phyloP scores from a whole-genome alignment of 2,797 vertebrate species.

The Phaenicophaeus curvirostris region DNA sequence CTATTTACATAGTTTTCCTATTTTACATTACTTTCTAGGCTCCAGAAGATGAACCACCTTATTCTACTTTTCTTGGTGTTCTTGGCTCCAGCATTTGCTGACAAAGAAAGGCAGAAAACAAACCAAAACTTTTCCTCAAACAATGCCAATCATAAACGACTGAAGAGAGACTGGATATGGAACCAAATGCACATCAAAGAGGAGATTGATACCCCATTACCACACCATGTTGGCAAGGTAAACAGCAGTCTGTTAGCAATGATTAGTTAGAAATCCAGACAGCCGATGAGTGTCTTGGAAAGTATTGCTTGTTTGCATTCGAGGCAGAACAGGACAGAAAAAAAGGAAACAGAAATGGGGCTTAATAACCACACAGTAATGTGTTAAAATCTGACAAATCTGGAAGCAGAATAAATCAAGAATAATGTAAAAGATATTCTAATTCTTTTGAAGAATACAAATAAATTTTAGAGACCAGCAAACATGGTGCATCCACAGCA shows the following conservation, averaged over 20 bases:
- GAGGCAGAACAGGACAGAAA: background rate
- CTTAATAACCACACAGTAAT: background rate
- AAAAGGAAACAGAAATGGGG: background rate
- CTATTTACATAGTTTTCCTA: background rate
- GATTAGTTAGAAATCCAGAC: background rate
- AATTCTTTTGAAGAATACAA: background rate
- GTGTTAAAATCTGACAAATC: background rate
- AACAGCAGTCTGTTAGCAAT: background rate
- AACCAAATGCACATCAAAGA: constrained; percentile 81
- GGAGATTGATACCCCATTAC: constrained; percentile 72
- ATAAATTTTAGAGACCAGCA: background rate
- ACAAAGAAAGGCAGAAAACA: background rate
- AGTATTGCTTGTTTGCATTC: background rate
- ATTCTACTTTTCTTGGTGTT: constrained; percentile 13
- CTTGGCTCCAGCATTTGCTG: background rate
- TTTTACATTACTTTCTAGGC: background rate
- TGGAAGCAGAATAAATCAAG: background rate
- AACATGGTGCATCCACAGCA: background rate
- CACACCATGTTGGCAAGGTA: constrained; percentile 81
- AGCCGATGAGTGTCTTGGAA: background rate
- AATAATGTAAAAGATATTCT: background rate
- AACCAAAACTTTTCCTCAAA: background rate
- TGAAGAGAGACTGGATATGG: constrained; percentile 82
- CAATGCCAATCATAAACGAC: constrained; percentile 54
- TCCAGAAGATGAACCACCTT: constrained; percentile 32